A percentile compares a stretch with the other conserved stretches of the same genome.
Evolutionary conservation across 2,797 vertebrate species (phyloP).

Genomic region (Paguma larvata): DNA sequence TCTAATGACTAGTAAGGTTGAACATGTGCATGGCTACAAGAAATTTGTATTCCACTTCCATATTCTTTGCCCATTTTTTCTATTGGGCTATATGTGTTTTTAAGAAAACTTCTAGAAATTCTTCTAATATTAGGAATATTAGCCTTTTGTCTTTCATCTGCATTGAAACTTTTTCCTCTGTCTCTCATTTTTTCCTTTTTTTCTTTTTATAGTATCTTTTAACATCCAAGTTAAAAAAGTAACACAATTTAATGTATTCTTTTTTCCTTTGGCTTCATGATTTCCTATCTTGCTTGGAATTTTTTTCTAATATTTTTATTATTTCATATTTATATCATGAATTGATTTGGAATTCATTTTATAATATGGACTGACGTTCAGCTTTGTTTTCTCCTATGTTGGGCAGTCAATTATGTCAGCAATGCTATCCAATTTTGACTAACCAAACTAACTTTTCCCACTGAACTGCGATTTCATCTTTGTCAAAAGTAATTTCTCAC

Average conservation of each 20-base stretch:
- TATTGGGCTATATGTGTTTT: background rate
- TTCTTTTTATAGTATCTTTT: background rate
- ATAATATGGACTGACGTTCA: background rate
- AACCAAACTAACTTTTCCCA: constrained; percentile 2
- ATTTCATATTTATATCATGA: constrained; percentile 42
- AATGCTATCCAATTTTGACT: background rate
- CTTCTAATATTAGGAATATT: background rate
- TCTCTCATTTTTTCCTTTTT: background rate
- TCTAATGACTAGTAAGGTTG: background rate
- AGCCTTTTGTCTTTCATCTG: background rate
- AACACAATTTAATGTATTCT: background rate
- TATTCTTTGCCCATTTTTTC: constrained; percentile 28
- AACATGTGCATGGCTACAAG: background rate
- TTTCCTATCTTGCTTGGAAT: constrained; percentile 5
- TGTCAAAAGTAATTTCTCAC: constrained; percentile 44
- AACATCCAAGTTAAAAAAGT: background rate
- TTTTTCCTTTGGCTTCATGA: background rate
- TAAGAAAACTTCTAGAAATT: constrained; percentile 3
- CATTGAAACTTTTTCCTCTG: background rate
- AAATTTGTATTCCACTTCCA: background rate
- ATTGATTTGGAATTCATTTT: background rate
- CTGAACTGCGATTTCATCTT: constrained; percentile 16
- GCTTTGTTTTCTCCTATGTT: background rate
- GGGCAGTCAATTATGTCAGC: background rate
- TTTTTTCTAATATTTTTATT: background rate